Percentiles rank a stretch among this genome's conserved stretches.
Conservation (phyloP, 2,888 invertebrate genomes). For the Sarcophaga subvicina region DNA sequence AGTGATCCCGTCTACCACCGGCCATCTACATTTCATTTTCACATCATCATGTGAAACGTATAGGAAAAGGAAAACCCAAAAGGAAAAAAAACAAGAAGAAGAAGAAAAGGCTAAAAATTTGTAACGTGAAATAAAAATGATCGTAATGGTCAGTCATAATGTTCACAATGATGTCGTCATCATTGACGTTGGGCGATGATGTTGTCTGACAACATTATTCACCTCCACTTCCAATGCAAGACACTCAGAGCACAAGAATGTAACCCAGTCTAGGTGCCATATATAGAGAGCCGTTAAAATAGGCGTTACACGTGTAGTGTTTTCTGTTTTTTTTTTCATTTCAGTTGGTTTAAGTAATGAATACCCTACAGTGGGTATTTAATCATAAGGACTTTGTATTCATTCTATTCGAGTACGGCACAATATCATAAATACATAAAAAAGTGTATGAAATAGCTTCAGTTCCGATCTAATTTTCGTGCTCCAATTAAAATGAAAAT, state of each 20-base stretch:
- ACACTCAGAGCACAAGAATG: constrained; percentile 37
- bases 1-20: constrained; percentile 27
- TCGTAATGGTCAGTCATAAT: constrained; percentile 52
- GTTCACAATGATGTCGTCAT: constrained; percentile 44
- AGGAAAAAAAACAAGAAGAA: neutral
- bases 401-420: too few species aligned
- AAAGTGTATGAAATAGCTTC: too few species aligned
- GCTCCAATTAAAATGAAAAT: too few species aligned
- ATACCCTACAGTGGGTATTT: constrained; percentile 35
- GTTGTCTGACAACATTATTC: constrained; percentile 64
- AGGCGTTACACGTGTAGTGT: constrained; percentile 66
- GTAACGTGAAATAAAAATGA: constrained; percentile 55
- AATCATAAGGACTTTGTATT: too few species aligned
- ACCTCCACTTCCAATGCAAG: constrained; percentile 34
- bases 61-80: constrained; percentile 28
- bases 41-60: constrained; percentile 19
- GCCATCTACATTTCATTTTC: neutral
- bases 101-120: neutral
- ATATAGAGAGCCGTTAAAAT: constrained; percentile 63
- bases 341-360: neutral
- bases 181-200: constrained; percentile 38
- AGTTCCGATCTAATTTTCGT: too few species aligned
- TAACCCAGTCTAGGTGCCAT: constrained; percentile 61
- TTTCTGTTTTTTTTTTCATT: constrained; percentile 29
- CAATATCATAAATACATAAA: too few species aligned